These are phyloP conservation scores for Macrophya annulata DNA, from an alignment of 2,888 invertebrate genomes.

Conservation along the genomic window DNA sequence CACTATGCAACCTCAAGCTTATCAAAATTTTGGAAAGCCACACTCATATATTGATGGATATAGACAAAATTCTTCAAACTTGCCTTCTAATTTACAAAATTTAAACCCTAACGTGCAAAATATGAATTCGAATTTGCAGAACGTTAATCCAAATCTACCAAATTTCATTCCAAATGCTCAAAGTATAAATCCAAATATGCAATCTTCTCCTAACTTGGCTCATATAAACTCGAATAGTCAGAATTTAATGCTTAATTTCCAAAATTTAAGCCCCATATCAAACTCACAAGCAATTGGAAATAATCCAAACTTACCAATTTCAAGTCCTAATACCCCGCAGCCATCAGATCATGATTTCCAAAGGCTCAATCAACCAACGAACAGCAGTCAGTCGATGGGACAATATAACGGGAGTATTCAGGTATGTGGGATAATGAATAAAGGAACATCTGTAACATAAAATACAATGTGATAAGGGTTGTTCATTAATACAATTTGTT, in stretches of 20 bases:
- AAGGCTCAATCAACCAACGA: slow-evolving; percentile 71
- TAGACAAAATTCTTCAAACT: slow-evolving; percentile 74
- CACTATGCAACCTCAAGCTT: slow-evolving; percentile 71
- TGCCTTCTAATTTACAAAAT: slow-evolving; percentile 70
- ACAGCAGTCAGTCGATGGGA: slow-evolving; percentile 64
- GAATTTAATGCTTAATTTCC: slow-evolving; percentile 77
- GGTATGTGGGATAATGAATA: slow-evolving; percentile 62
- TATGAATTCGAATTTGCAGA: slow-evolving; percentile 77
- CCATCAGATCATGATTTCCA: slow-evolving; percentile 74
- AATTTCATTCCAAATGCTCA: slow-evolving; percentile 77
- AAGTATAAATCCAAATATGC: slow-evolving; percentile 78
- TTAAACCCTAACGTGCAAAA: slow-evolving; percentile 78
- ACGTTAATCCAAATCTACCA: slow-evolving; percentile 71
- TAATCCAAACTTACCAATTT: slow-evolving; percentile 65
- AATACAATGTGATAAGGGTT: background rate
- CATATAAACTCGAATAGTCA: slow-evolving; percentile 72
- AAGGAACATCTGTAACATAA: slow-evolving; percentile 14
- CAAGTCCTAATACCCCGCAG: slow-evolving; percentile 66
- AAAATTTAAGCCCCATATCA: slow-evolving; percentile 77
- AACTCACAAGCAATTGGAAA: slow-evolving; percentile 71
- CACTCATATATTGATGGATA: slow-evolving; percentile 74
- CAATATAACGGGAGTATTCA: slow-evolving; percentile 76
- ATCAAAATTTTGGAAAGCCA: slow-evolving; percentile 73
- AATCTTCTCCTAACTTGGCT: slow-evolving; percentile 77
- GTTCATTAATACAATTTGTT: slow-evolving; percentile 22